These are phyloP conservation scores for Siderastrea radians DNA, from an alignment of 92 coral and sea anemone species.

Conservation along the genomic window DNA sequence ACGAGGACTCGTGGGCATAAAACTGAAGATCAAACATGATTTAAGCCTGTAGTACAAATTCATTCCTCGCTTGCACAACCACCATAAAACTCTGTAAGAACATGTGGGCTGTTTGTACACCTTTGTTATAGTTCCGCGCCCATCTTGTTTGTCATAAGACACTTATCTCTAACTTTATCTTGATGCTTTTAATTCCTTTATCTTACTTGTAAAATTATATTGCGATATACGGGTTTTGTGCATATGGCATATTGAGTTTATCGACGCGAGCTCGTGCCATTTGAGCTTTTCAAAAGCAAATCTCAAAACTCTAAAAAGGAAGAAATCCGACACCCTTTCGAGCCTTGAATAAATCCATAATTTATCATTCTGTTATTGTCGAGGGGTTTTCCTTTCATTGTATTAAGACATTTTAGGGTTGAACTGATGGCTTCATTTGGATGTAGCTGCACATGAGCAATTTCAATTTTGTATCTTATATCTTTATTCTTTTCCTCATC, in stretches of 20 bases:
- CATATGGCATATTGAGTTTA: slow-evolving; percentile 49
- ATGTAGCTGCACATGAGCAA: neutral
- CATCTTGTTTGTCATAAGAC: neutral
- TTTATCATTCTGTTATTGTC: slow-evolving; percentile 15
- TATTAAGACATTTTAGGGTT: neutral
- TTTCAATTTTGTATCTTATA: too few relatives aligned
- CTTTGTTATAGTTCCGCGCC: slow-evolving; percentile 31
- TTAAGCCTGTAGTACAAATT: slow-evolving; percentile 14
- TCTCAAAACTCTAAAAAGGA: slow-evolving; percentile 31
- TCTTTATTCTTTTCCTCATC: too few relatives aligned
- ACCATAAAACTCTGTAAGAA: neutral
- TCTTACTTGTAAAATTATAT: slow-evolving; percentile 22
- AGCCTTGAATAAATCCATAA: slow-evolving; percentile 21
- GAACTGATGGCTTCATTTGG: slow-evolving; percentile 2
- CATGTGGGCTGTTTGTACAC: slow-evolving; percentile 3
- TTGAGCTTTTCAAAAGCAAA: slow-evolving; percentile 26
- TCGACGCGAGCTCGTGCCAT: slow-evolving; percentile 2
- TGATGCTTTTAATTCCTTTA: slow-evolving; percentile 28
- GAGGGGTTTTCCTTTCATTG: neutral
- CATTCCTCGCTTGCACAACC: neutral
- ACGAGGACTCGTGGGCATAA: too few relatives aligned
- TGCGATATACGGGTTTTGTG: neutral
- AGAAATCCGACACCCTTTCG: slow-evolving; percentile 37
- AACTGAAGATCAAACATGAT: neutral
- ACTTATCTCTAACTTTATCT: slow-evolving; percentile 41